Evolutionary conservation across 2,113 vertebrate species (phyloP).

Genomic region (Barnardius zonarius): DNA sequence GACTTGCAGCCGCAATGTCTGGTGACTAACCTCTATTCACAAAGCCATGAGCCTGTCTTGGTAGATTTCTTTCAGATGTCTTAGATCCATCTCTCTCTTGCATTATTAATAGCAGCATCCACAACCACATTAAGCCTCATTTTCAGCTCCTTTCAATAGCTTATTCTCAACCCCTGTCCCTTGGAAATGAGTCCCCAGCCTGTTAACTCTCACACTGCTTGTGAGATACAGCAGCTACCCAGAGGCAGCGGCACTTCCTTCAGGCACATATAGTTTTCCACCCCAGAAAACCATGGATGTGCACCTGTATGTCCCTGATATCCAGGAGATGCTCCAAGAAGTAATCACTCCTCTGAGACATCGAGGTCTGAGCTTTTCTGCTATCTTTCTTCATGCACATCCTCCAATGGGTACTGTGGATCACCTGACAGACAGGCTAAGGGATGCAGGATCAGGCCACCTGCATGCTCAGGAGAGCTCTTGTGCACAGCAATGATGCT

Average conservation of each 20-base stretch:
- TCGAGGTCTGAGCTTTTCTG: background rate
- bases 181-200: background rate
- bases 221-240: background rate
- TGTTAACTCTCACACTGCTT: background rate
- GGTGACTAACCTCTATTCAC: background rate
- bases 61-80: background rate
- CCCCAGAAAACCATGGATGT: background rate
- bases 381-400: background rate
- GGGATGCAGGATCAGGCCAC: background rate
- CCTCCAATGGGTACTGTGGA: background rate
- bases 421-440: background rate
- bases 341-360: background rate
- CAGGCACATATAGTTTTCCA: background rate
- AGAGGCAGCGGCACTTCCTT: background rate
- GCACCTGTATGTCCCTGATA: background rate
- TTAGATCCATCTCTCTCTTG: background rate
- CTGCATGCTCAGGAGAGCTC: background rate
- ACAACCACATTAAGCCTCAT: background rate
- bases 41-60: background rate
- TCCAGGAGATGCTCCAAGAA: background rate
- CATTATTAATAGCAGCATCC: slow-evolving; percentile 45
- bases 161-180: background rate
- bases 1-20: background rate
- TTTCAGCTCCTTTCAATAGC: background rate
- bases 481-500: background rate